Conservation (phyloP, 2,113 vertebrate genomes). For the Platysternon megacephalum region DNA sequence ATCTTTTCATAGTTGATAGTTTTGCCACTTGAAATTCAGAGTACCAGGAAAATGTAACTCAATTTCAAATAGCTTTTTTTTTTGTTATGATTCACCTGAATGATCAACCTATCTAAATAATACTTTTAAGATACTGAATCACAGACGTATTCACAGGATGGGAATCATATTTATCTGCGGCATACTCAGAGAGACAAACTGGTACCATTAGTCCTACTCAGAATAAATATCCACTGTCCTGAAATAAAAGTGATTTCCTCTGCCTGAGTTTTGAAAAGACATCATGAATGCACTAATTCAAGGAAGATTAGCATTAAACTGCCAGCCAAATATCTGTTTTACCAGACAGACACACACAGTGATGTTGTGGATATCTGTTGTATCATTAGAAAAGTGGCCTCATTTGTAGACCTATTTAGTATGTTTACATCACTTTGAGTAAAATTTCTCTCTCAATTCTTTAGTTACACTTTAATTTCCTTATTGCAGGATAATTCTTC, state of each 20-base stretch:
- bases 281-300: conserved; percentile 9
- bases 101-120: not conserved
- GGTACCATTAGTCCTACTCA: not conserved
- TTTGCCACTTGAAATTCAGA: conserved; percentile 3
- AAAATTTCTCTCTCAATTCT: not conserved
- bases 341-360: not conserved
- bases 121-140: conserved; percentile 20
- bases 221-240: not conserved
- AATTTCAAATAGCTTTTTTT: not conserved
- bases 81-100: not conserved
- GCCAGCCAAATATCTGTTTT: not conserved
- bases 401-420: not conserved
- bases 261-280: not conserved
- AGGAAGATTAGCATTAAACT: not conserved
- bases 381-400: not conserved
- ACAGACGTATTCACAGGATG: not conserved
- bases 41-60: not conserved
- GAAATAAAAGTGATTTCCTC: conserved; percentile 20
- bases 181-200: not conserved
- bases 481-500: not conserved
- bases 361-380: not conserved
- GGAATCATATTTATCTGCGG: not conserved
- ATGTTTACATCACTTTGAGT: not conserved
- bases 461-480: not conserved
- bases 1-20: not conserved